Conservation (phyloP, 2,888 invertebrate genomes). For the Eupithecia abbreviata region DNA sequence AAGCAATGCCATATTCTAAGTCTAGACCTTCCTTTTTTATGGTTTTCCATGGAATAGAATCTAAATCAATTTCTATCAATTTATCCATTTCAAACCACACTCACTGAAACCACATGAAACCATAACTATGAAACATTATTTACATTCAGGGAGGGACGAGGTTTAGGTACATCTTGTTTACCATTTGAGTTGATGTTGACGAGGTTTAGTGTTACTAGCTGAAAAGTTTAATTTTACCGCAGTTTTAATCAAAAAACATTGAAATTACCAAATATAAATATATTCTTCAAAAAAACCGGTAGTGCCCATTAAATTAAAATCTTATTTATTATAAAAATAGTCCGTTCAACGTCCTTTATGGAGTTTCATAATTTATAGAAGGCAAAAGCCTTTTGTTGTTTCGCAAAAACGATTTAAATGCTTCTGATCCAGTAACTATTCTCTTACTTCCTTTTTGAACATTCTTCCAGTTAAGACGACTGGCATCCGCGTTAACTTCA, state of each 20-base stretch:
- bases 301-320: neutral
- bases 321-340: neutral
- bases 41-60: slow-evolving; percentile 61
- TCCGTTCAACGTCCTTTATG: neutral
- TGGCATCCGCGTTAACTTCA: slow-evolving; percentile 9
- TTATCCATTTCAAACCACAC: slow-evolving; percentile 46
- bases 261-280: neutral
- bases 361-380: slow-evolving; percentile 24
- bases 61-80: slow-evolving; percentile 55
- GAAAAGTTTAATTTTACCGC: neutral
- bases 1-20: slow-evolving; percentile 82
- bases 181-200: neutral
- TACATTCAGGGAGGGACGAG: no score
- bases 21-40: slow-evolving; percentile 82
- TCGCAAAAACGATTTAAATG: slow-evolving; percentile 67
- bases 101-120: no score
- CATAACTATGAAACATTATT: no score
- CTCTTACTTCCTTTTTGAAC: slow-evolving; percentile 47
- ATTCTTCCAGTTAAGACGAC: slow-evolving; percentile 12
- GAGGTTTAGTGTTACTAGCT: neutral
- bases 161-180: no score
- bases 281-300: neutral
- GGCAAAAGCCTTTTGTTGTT: slow-evolving; percentile 54
- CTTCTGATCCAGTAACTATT: slow-evolving; percentile 69
- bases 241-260: neutral